These are phyloP conservation scores for Anser brachyrhynchus DNA, from an alignment of 2,113 vertebrate genomes.

Conservation along the genomic window DNA sequence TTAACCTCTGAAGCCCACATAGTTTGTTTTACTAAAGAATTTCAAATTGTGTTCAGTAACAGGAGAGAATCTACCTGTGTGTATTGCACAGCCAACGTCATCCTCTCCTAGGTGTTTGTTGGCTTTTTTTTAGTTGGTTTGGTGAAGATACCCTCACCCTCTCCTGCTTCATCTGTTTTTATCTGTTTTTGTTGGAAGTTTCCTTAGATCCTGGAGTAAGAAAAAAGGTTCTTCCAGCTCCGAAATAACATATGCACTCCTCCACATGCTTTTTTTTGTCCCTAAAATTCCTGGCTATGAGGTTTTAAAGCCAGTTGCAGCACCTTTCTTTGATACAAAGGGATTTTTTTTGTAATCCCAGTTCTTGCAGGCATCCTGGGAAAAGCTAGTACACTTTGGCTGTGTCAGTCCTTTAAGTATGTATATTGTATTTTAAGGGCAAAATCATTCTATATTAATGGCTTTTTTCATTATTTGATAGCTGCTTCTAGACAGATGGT, in stretches of 20 bases:
- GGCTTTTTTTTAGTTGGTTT: not conserved
- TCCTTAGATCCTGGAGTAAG: not conserved
- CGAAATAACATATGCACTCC: not conserved
- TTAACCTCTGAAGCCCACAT: not conserved
- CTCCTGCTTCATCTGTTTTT: not conserved
- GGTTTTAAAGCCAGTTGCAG: not conserved
- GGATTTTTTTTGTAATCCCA: not conserved
- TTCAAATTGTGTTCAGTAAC: not conserved
- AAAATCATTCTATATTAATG: not conserved
- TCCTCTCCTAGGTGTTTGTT: not conserved
- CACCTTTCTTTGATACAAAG: not conserved
- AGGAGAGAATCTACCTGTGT: not conserved
- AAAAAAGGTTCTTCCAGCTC: not conserved
- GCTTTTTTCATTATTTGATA: not conserved
- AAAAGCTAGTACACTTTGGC: not conserved
- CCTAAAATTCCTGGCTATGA: not conserved
- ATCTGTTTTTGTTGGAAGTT: not conserved
- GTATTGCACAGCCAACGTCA: accelerated
- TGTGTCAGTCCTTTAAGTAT: not conserved
- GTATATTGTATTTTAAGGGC: not conserved
- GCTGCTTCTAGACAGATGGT: not conserved
- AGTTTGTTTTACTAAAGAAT: not conserved
- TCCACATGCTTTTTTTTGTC: not conserved
- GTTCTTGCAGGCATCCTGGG: not conserved
- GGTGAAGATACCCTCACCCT: too few relatives aligned